Conservation (phyloP, 2,888 invertebrate genomes). For the Neoitamus cyanurus region DNA sequence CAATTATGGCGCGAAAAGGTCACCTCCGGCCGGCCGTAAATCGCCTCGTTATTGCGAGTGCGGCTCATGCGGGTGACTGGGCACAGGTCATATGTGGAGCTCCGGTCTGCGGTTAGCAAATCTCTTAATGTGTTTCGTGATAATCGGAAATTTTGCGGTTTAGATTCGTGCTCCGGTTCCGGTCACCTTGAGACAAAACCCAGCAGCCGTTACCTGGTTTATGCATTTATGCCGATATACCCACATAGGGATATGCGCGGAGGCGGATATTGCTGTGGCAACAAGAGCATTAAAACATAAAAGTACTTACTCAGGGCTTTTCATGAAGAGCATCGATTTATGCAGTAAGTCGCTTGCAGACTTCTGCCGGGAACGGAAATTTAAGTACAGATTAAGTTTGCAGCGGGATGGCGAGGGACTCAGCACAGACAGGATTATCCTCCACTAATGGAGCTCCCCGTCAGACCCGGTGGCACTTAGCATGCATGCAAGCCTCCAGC, state of each 20-base stretch:
- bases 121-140: conserved; percentile 3
- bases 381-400: not conserved
- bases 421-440: not conserved
- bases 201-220: no score
- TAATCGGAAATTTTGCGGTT: conserved; percentile 26
- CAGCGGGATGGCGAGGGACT: not conserved
- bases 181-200: not conserved
- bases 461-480: not conserved
- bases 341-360: not conserved
- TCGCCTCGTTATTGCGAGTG: not conserved
- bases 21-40: not conserved
- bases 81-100: not conserved
- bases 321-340: not conserved
- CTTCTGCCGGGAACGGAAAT: not conserved
- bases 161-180: conserved; percentile 9
- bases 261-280: no score
- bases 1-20: conserved; percentile 29
- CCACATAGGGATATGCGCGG: no score
- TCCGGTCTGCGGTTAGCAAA: conserved; percentile 5
- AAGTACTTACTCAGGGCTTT: not conserved
- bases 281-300: no score
- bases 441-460: not conserved
- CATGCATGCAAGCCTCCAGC: not conserved
- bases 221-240: no score
- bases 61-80: not conserved